Evolutionary conservation across 2,797 vertebrate genomes (phyloP), one percentile per base, ranked within the genome.

Genomic region (Orestias chungarensis): DNA sequence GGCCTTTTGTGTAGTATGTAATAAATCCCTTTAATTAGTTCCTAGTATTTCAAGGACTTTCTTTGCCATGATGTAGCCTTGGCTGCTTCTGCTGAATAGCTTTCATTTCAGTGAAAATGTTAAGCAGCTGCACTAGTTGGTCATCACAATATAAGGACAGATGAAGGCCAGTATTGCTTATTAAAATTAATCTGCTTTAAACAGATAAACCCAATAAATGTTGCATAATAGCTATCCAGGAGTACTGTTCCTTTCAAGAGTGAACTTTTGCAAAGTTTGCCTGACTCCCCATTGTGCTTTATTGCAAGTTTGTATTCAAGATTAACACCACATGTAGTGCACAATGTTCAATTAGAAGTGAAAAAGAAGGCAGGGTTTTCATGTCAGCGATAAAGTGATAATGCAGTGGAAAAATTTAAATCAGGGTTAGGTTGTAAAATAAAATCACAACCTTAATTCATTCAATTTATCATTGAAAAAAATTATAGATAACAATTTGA

Each of bases 21-120:
- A 72, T 57, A 29, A 6, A 69, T 71, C 23, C 25, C 9, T 40
- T 67, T 31, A 72, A 66, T 70, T 68, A 68, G 59, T 35, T 74
- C 44, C 25, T 2, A 17, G 6, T 9, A 15, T 73, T 73, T 20
- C 18, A 59, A 64, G 27, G 25, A 31, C 25, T 38, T 29, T n/a
- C 68, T 66, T 1, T 43, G 47, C 20, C 44, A 71, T 46, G 27
- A 68, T 55, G 14, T 66, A 50, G 49, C 65, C 10, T 68, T 49
- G 18, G 59, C 49, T 23, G 68, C 35, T 40, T 17, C 44, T 3
- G 12, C 57, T 33, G 52, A 73, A 15, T 23, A 44, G 62, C 66
- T 66, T 76, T 75, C 3, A 47, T 79, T 72, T 62, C 12, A 54
- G 18, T 42, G 17, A 65, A 59, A 54, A 57, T 20, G 3, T n/a